Evolutionary conservation across 2,888 invertebrate species (phyloP), one percentile per base, ranked within the genome.

Genomic region (Heliconius aoede): DNA sequence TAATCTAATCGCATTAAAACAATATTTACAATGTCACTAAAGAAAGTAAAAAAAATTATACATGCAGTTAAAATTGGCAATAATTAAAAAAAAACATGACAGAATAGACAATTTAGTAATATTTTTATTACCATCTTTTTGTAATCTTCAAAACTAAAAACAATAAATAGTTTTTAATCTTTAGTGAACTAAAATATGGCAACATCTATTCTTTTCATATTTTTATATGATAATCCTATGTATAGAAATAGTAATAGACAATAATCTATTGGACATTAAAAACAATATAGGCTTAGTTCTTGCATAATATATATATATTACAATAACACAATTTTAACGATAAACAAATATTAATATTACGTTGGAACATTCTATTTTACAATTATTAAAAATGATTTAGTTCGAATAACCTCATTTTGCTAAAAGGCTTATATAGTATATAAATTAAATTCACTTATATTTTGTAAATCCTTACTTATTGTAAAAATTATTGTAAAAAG

Each of bases 1-100:
- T 86, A 83, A 79, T 81, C 89, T 89, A 90, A 85, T 87, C 85
- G 88, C 88, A 89, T 88, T 87, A 86, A 80, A 82, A 58, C 78
- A 78, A 79, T 84, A 83, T 85, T 83, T 84, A 85, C 84, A 85
- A 76, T 75, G 78, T 76, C 76, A 62, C 74, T 80, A 80, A 69
- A 15, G 68, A 77, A 79, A 78, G 65, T 36, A 73, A 69, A 46
- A 46, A 58, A 73, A 15, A 65, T 51, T 64, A 76, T 76, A 76
- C 64, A 78, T 77, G 73, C 55, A 77, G 58, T 78, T 78, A 78
- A 62, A 77, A 76, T 80, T 78, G 46, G 73, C 78, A 79, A 69
- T 32, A 7, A 80, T 76, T 71, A 15, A 26, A 67, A 72, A 60
- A 26, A 72, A 58, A 72, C 24, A 28, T 67, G 67, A 69, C 61